Evolutionary conservation across 2,888 invertebrate genomes (phyloP), one percentile per base, ranked within the genome.

Genomic region (Bombylius major): DNA sequence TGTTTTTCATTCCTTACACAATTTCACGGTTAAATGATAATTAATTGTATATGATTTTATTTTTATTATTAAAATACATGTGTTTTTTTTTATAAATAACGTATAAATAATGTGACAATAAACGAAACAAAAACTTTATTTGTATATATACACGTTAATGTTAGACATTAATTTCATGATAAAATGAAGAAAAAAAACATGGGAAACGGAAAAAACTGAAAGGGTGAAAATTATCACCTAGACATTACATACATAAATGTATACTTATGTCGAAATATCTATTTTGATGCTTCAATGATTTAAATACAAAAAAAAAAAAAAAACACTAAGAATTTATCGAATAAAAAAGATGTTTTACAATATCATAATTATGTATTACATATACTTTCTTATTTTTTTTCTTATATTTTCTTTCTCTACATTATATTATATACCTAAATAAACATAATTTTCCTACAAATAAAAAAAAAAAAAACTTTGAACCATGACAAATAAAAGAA

Each of bases 11-110:
- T n/a, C 39, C 48, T 23, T 36, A n/a, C 8, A 34, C 31, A 55
- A 55, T 55, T 55, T 55, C 46, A 34, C 46, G 50, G 39, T 55
- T 50, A 36, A 55, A 33, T 55, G 39, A 50, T 50, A 55, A 50
- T 55, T 55, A 55, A 55, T 55, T 50, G 55, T 13, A 23, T 23
- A 23, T 23, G 23, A 23, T 23, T 23, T 23, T 23, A 23, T 23
- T 23, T 1, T 23, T 23, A 23, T 23, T 23, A 23, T 23, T 23
- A 3, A 23, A 23, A 23, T 23, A 23, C 23, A 23, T 23, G 23
- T 23, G 23, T 23, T 23, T 23, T 23, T 23, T 23, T 23, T 23
- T 23, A 2, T 23, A 23, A 23, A 23, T 23, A 23, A 3, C 23
- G 23, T 23, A 23, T 23, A 23, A 23, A 23, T 23, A 23, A 23